Percentiles rank a stretch among this genome's conserved stretches.
Conservation (phyloP, 2,888 invertebrate genomes). For the Callosobruchus maculatus region DNA sequence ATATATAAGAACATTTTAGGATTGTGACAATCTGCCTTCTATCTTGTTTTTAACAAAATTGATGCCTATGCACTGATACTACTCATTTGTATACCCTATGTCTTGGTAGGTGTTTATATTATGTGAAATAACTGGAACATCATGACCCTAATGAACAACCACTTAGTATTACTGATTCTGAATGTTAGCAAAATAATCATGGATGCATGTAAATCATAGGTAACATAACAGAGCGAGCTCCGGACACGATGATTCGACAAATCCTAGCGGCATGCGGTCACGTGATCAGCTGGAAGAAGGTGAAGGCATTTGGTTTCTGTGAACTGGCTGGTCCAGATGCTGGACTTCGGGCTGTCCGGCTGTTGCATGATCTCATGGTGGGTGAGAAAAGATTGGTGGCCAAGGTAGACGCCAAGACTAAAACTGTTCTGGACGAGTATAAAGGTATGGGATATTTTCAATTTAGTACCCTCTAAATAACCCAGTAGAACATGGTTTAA, state of each 20-base stretch:
- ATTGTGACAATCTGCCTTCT: too few species aligned
- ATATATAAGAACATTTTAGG: too few species aligned
- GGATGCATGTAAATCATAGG: constrained; percentile 41
- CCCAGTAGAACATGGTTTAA: too few species aligned
- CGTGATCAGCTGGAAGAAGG: constrained; percentile 95
- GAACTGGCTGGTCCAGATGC: constrained; percentile 95
- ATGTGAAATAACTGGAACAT: too few species aligned
- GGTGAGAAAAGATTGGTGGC: constrained; percentile 93
- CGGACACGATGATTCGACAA: constrained; percentile 91
- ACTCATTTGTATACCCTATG: too few species aligned
- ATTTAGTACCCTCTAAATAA: too few species aligned
- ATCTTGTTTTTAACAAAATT: too few species aligned
- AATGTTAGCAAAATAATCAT: background rate
- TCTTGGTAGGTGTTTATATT: too few species aligned
- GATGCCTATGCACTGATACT: too few species aligned
- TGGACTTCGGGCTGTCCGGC: constrained; percentile 86
- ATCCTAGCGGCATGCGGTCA: constrained; percentile 91
- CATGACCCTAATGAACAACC: too few species aligned
- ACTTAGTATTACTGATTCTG: background rate
- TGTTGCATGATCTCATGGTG: constrained; percentile 89
- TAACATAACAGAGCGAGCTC: constrained; percentile 92
- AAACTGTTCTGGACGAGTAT: constrained; percentile 88
- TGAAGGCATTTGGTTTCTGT: constrained; percentile 97
- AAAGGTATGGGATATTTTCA: constrained; percentile 58
- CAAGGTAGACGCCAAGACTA: constrained; percentile 96